Percentiles rank a stretch among this genome's conserved stretches.
These are phyloP conservation scores for Lasioglossum vierecki DNA, from an alignment of 2,888 invertebrate genomes.

Conservation along the genomic window DNA sequence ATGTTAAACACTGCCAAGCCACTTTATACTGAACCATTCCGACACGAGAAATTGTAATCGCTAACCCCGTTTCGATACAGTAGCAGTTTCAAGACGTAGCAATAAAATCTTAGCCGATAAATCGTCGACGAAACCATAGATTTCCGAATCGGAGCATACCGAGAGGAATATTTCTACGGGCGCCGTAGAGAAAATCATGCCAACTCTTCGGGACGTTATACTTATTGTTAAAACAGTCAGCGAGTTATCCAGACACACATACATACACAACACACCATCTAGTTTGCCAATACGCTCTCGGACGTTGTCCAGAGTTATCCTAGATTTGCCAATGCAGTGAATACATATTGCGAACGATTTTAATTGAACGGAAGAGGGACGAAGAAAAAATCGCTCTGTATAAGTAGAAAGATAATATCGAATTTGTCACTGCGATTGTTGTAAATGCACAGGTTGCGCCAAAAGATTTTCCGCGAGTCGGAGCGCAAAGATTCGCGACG, in stretches of 20 bases:
- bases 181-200: constrained; percentile 35
- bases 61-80: constrained; percentile 47
- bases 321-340: constrained; percentile 19
- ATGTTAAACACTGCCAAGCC: constrained; percentile 67
- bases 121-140: constrained; percentile 12
- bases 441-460: constrained; percentile 20
- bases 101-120: constrained; percentile 40
- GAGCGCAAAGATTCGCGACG: neutral
- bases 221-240: constrained; percentile 28
- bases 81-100: constrained; percentile 40
- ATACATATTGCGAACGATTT: neutral
- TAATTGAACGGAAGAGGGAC: neutral
- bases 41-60: constrained; percentile 32
- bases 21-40: constrained; percentile 43
- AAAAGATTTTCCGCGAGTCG: neutral
- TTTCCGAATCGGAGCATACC: constrained; percentile 18
- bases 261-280: neutral
- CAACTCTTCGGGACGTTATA: constrained; percentile 21
- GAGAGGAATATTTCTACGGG: constrained; percentile 41
- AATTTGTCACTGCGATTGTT: constrained; percentile 36
- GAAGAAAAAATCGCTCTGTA: neutral
- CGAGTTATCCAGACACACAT: constrained; percentile 13
- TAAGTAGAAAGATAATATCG: constrained; percentile 33
- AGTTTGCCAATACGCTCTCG: constrained; percentile 47
- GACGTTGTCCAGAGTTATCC: constrained; percentile 38